These are phyloP conservation scores for Aricia artaxerxes DNA, from an alignment of 2,888 invertebrate genomes.

Conservation along the genomic window DNA sequence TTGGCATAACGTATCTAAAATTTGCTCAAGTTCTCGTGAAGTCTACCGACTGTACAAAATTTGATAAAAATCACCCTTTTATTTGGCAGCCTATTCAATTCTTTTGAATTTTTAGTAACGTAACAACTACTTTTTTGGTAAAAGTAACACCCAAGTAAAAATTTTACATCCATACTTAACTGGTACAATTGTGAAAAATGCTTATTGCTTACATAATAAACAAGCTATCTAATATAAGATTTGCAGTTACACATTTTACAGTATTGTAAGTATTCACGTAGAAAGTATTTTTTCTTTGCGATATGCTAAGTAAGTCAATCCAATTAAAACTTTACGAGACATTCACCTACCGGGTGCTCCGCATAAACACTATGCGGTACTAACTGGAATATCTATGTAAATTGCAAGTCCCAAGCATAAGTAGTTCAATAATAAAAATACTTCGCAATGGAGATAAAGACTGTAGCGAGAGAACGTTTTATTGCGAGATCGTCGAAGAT, in stretches of 20 bases:
- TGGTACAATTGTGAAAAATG: too few species aligned
- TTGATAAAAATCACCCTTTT: too few species aligned
- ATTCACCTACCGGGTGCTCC: neutral
- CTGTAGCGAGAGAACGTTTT: neutral
- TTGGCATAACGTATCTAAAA: too few species aligned
- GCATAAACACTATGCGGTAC: neutral
- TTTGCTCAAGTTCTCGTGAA: too few species aligned
- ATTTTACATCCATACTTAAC: too few species aligned
- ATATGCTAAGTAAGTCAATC: conserved; percentile 26
- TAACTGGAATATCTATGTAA: conserved; percentile 5
- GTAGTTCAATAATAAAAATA: conserved; percentile 2
- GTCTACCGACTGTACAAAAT: too few species aligned
- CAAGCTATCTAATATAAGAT: neutral
- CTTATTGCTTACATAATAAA: neutral
- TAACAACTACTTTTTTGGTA: too few species aligned
- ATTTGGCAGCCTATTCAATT: too few species aligned
- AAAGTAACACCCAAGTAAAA: too few species aligned
- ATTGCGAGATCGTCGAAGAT: neutral
- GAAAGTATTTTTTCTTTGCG: conserved; percentile 12
- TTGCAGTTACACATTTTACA: neutral
- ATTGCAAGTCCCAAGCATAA: neutral
- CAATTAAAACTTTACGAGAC: conserved; percentile 30
- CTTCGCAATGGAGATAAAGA: neutral
- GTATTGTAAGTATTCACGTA: conserved; percentile 1
- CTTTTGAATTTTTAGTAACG: too few species aligned